These are phyloP conservation scores for Nasonovia ribisnigri DNA, from an alignment of 2,888 invertebrate species.

Conservation along the genomic window DNA sequence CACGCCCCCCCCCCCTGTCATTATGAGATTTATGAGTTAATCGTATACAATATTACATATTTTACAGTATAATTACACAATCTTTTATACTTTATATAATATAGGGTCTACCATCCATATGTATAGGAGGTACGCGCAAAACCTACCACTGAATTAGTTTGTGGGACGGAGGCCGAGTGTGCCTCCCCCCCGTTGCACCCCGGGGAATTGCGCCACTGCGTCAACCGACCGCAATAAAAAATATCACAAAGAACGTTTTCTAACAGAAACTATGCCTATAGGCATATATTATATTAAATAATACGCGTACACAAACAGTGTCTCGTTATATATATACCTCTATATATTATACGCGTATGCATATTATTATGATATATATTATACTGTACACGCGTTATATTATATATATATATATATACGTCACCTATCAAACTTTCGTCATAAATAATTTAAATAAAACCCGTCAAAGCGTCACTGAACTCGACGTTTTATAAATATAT, in stretches of 20 bases:
- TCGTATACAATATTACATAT: no score
- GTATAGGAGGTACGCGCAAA: no score
- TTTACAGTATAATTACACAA: no score
- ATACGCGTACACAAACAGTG: not conserved
- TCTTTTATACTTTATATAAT: no score
- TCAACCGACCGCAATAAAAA: not conserved
- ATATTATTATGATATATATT: not conserved
- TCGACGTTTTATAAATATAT: not conserved
- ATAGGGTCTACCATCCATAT: no score
- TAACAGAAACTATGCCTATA: not conserved
- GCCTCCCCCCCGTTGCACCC: no score
- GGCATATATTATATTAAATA: no score
- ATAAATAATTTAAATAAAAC: conserved; percentile 12
- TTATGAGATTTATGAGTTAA: no score
- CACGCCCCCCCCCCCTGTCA: no score
- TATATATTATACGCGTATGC: not conserved
- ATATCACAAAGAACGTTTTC: not conserved
- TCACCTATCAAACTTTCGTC: conserved; percentile 1
- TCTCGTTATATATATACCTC: not conserved
- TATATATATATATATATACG: not conserved
- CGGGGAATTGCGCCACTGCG: not conserved
- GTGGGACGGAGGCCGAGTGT: no score
- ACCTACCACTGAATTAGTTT: no score
- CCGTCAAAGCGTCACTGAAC: conserved; percentile 8
- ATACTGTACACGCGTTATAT: not conserved